These are phyloP conservation scores for Sinosuthora webbiana DNA, from an alignment of 2,113 vertebrate species.

Conservation along the genomic window DNA sequence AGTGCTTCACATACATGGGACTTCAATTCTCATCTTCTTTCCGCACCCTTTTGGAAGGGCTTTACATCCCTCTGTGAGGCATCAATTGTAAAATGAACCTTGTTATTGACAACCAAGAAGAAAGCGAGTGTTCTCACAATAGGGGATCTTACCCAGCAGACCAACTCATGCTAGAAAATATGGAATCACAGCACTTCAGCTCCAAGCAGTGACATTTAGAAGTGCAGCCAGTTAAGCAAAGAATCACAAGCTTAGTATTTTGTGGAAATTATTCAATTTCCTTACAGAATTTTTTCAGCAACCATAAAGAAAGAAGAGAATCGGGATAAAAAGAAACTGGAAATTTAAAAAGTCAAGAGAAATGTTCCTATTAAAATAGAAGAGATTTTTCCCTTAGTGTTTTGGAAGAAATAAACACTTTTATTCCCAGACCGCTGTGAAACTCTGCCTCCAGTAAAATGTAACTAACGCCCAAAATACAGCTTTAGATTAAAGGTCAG, in stretches of 20 bases:
- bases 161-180: background rate
- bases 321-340: background rate
- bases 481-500: constrained; percentile 42
- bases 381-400: background rate
- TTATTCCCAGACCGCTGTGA: background rate
- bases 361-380: background rate
- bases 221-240: background rate
- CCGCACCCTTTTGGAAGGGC: background rate
- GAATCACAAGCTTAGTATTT: background rate
- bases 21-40: background rate
- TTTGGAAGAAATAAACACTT: constrained; percentile 27
- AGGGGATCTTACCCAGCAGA: background rate
- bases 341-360: background rate
- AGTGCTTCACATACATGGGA: background rate
- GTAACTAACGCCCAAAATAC: background rate
- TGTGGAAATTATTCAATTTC: background rate
- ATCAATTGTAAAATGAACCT: background rate
- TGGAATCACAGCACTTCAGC: background rate
- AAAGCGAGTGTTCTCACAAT: background rate
- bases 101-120: background rate
- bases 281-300: background rate
- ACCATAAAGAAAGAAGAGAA: background rate
- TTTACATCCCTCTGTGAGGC: background rate
- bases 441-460: constrained; percentile 14
- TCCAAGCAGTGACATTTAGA: background rate